phyloP scores from a whole-genome alignment of 2,888 invertebrate genomes.

The Sarcophaga variegata region DNA sequence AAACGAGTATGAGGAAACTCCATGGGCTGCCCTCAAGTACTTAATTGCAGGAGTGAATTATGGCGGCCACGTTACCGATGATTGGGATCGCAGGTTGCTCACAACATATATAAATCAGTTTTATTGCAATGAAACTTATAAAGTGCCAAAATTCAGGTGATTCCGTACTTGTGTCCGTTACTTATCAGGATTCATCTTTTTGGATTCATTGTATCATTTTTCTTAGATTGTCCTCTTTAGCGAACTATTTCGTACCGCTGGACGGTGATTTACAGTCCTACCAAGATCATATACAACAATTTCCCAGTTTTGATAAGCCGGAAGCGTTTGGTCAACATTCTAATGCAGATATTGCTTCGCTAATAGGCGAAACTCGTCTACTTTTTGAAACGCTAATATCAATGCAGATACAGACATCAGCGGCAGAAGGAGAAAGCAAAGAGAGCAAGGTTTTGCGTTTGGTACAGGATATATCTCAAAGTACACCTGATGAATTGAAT shows the following conservation, averaged over 20 bases:
- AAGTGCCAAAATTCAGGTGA: conserved; percentile 74
- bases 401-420: conserved; percentile 86
- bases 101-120: conserved; percentile 92
- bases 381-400: conserved; percentile 91
- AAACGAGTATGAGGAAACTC: conserved; percentile 93
- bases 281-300: conserved; percentile 89
- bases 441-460: conserved; percentile 84
- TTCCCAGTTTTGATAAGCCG: conserved; percentile 91
- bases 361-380: conserved; percentile 89
- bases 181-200: background rate
- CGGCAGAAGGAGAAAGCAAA: conserved; percentile 83
- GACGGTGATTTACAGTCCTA: conserved; percentile 92
- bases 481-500: conserved; percentile 89
- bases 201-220: conserved; percentile 53
- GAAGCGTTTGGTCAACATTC: conserved; percentile 95
- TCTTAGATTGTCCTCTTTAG: conserved; percentile 87
- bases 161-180: background rate
- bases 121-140: conserved; percentile 85
- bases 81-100: conserved; percentile 89
- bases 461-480: conserved; percentile 87
- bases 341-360: conserved; percentile 93
- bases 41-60: conserved; percentile 94
- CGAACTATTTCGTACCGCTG: conserved; percentile 91
- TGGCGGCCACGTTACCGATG: conserved; percentile 91
- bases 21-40: conserved; percentile 95